Base-by-base conservation (phyloP, 2,797 vertebrate genomes). In the Schizopygopsis malacanthus region DNA sequence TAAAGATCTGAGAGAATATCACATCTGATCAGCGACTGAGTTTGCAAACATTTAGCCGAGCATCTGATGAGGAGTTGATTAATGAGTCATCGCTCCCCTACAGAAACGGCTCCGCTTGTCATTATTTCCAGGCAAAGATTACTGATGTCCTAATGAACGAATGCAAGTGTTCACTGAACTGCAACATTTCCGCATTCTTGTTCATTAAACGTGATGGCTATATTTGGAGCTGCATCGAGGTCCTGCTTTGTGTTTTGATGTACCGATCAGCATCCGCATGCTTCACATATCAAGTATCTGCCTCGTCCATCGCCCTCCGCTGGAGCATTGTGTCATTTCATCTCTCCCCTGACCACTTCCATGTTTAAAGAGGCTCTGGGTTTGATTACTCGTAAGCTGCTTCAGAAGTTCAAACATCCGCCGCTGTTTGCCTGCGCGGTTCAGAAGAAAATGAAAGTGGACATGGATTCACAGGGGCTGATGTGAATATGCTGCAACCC, bases 61-160 rank as follows among this genome's bases (percentile, higher is more conserved):
- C 91, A 84, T 93, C 91, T 92, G 92, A 93, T 91, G 75, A 91
- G 90, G 88, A 88, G 65, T 86, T 93, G 93, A 93, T 92, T 90
- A 93, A 91, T 93, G 92, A 92, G 87, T 94, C 93, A 89, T 77
- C 85, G 87, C 87, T 87, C 83, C 92, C 88, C 92, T 92, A 94
- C 93, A 91, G 90, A 90, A 87, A 84, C 87, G 59, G 88, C 92
- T 92, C 91, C 80, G 88, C 87, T 89, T 88, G 91, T 92, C 91
- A 88, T 87, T 89, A 83, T 87, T 89, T 84, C 81, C 80, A 67
- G 87, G 1, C 61, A 81, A 90, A 73, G 45, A 77, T 81, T 86
- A 84, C 89, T 83, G 82, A 88, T 82, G 80, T 84, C 79, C 85
- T 65, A 83, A 85, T 88, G 72, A 76, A 54, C 65, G n/a, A 85